Evolutionary conservation across 2,888 invertebrate genomes (phyloP).

Genomic region (Zootermopsis nevadensis): DNA sequence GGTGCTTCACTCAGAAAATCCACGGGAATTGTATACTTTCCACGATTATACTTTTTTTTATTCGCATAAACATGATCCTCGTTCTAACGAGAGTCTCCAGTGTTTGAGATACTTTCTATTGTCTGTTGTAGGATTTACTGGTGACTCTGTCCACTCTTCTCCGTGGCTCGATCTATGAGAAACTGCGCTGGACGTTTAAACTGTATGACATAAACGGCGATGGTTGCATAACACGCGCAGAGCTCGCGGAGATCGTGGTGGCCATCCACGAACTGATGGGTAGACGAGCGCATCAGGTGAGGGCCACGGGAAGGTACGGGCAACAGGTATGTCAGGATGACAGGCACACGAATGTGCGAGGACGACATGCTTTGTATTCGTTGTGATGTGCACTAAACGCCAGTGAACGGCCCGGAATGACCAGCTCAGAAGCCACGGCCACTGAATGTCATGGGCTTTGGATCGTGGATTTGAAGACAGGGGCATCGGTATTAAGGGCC

Average conservation of each 20-base stretch:
- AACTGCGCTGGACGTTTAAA: conserved; percentile 96
- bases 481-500: no score
- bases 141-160: conserved; percentile 92
- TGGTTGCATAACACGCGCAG: conserved; percentile 92
- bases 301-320: conserved; percentile 39
- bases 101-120: no score
- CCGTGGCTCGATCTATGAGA: conserved; percentile 92
- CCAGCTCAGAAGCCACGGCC: not conserved
- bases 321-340: conserved; percentile 38
- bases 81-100: no score
- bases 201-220: conserved; percentile 97
- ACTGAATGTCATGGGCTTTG: no score
- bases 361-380: not conserved
- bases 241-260: conserved; percentile 87
- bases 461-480: no score
- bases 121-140: conserved; percentile 81
- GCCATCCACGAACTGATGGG: conserved; percentile 95
- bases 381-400: conserved; percentile 29
- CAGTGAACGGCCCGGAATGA: conserved; percentile 20
- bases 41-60: no score
- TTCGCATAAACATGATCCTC: no score
- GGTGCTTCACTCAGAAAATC: no score
- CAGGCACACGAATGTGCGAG: conserved; percentile 12
- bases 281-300: conserved; percentile 73
- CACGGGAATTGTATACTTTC: no score